Evolutionary conservation across 2,888 invertebrate species (phyloP).

Genomic region (Lysandra bellargus): DNA sequence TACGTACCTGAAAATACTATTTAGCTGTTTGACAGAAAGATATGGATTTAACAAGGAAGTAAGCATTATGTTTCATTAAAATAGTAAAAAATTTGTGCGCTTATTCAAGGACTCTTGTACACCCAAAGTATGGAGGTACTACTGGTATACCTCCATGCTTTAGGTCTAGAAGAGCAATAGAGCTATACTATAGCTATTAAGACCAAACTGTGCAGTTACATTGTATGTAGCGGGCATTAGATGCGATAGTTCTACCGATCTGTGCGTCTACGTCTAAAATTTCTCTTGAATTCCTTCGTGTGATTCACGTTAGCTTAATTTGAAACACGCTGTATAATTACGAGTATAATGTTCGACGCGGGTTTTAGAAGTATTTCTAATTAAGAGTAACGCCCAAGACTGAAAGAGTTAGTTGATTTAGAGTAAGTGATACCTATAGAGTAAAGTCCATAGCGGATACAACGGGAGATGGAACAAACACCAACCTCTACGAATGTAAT

Average conservation of each 20-base stretch:
- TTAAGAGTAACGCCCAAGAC: constrained; percentile 80
- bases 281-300: constrained; percentile 46
- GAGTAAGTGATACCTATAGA: constrained; percentile 77
- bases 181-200: neutral
- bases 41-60: neutral
- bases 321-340: constrained; percentile 49
- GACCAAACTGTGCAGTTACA: neutral
- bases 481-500: constrained; percentile 35
- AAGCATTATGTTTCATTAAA: neutral
- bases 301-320: constrained; percentile 50
- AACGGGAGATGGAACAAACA: constrained; percentile 52
- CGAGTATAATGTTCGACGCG: constrained; percentile 69
- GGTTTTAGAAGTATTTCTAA: constrained; percentile 77
- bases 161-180: no score
- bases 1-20: neutral
- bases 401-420: constrained; percentile 78
- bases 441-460: constrained; percentile 74
- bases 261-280: constrained; percentile 49
- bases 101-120: no score
- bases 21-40: neutral
- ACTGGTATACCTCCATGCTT: no score
- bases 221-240: constrained; percentile 34
- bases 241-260: constrained; percentile 45
- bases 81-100: no score
- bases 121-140: neutral